A percentile compares a stretch with the other conserved stretches of the same genome.
phyloP scores from a whole-genome alignment of 2,113 vertebrate genomes.

The Platysternon megacephalum region DNA sequence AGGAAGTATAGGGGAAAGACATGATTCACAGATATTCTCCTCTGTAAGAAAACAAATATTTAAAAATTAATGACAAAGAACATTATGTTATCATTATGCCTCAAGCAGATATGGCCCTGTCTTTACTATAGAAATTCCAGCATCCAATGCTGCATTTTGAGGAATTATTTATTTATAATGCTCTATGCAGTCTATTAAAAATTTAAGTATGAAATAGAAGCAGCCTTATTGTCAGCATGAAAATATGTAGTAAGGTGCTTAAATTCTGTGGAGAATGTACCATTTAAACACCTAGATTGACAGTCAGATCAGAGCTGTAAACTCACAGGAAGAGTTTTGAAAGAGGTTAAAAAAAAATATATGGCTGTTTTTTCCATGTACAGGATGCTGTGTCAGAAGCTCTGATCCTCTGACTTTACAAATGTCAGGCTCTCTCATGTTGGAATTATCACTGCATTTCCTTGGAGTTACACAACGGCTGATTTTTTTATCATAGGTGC shows the following conservation, averaged over 20 bases:
- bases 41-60: slow-evolving; percentile 81
- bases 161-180: background rate
- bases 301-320: background rate
- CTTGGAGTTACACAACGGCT: fast-evolving
- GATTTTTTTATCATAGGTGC: background rate
- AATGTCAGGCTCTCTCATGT: background rate
- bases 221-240: background rate
- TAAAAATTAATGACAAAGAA: background rate
- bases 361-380: background rate
- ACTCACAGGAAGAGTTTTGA: background rate
- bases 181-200: background rate
- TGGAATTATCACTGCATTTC: background rate
- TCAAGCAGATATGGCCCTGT: background rate
- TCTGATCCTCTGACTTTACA: background rate
- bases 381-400: background rate
- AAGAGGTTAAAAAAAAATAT: background rate
- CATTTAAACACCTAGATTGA: background rate
- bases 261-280: background rate
- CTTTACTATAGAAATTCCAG: background rate
- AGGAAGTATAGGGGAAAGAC: slow-evolving; percentile 91
- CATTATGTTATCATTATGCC: background rate
- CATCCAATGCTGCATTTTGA: background rate
- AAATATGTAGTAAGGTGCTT: background rate
- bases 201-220: background rate
- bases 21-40: slow-evolving; percentile 95